phyloP scores from a whole-genome alignment of 2,888 invertebrate species.

The Subacronicta megacephala region DNA sequence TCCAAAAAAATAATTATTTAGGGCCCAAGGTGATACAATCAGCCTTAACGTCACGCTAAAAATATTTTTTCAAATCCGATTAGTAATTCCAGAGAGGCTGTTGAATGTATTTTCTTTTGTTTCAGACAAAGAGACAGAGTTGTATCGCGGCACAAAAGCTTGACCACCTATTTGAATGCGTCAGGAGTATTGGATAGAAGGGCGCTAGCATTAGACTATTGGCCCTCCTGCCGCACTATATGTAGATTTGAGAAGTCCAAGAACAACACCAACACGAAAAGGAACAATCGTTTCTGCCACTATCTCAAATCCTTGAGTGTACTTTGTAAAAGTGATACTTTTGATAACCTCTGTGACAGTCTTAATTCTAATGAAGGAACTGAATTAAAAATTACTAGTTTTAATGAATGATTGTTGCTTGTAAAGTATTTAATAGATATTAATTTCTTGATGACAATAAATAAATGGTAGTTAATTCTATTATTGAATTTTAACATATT shows the following conservation, averaged over 20 bases:
- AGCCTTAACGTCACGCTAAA: too few species aligned
- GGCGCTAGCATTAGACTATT: conserved; percentile 91
- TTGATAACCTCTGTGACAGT: conserved; percentile 84
- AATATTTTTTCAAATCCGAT: too few species aligned
- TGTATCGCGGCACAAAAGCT: conserved; percentile 71
- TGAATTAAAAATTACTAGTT: conserved; percentile 43
- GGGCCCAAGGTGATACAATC: too few species aligned
- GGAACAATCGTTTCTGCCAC: conserved; percentile 94
- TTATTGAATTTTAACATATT: conserved; percentile 26
- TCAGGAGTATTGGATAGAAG: conserved; percentile 86
- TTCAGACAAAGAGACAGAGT: conserved; percentile 84
- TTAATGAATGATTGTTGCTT: conserved; percentile 43
- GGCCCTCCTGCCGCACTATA: conserved; percentile 92
- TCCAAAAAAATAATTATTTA: too few species aligned
- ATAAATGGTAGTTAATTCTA: conserved; percentile 26
- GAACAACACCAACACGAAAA: conserved; percentile 89
- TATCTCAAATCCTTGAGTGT: conserved; percentile 91
- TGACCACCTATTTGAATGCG: conserved; percentile 86
- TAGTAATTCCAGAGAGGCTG: too few species aligned
- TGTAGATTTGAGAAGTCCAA: conserved; percentile 92
- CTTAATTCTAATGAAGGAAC: conserved; percentile 62
- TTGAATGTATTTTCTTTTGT: conserved; percentile 58
- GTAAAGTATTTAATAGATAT: conserved; percentile 35
- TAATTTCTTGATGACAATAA: conserved; percentile 21
- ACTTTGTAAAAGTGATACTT: conserved; percentile 84